Percentiles rank a stretch among this genome's conserved stretches.
Conservation (phyloP, 2,888 invertebrate species). For the Chrysina gloriosa region DNA sequence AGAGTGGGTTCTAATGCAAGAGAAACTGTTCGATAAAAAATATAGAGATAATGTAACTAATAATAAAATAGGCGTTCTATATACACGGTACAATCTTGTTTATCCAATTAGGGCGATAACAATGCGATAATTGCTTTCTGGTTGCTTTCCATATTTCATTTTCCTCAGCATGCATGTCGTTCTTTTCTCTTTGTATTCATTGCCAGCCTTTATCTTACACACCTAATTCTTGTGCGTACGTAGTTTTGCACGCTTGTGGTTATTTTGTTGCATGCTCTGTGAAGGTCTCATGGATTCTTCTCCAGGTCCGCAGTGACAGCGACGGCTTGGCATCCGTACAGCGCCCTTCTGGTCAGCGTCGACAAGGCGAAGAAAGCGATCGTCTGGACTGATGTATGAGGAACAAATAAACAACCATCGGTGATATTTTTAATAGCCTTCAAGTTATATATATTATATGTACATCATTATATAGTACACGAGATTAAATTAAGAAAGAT, state of each 20-base stretch:
- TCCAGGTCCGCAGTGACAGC: conserved; percentile 86
- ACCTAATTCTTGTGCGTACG: conserved; percentile 5
- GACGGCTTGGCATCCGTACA: conserved; percentile 90
- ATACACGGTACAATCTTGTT: too few species aligned
- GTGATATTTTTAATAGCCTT: conserved; percentile 44
- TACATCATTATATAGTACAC: neutral
- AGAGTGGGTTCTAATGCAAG: too few species aligned
- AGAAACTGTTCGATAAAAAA: too few species aligned
- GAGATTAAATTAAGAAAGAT: neutral
- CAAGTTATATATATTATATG: conserved; percentile 24
- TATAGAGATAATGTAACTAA: too few species aligned
- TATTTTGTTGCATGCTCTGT: conserved; percentile 61
- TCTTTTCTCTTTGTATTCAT: too few species aligned
- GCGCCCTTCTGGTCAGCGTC: conserved; percentile 82
- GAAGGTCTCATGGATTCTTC: conserved; percentile 63
- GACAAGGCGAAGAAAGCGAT: conserved; percentile 85
- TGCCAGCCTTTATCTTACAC: too few species aligned
- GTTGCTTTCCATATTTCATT: too few species aligned
- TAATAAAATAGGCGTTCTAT: too few species aligned
- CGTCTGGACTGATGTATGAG: conserved; percentile 80
- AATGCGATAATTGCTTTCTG: too few species aligned
- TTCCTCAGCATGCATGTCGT: too few species aligned
- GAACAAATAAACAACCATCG: conserved; percentile 23
- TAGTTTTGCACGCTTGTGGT: conserved; percentile 48
- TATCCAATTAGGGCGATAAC: too few species aligned